Base-by-base conservation (phyloP, 2,888 invertebrate species). In the Smittia aterrima region DNA sequence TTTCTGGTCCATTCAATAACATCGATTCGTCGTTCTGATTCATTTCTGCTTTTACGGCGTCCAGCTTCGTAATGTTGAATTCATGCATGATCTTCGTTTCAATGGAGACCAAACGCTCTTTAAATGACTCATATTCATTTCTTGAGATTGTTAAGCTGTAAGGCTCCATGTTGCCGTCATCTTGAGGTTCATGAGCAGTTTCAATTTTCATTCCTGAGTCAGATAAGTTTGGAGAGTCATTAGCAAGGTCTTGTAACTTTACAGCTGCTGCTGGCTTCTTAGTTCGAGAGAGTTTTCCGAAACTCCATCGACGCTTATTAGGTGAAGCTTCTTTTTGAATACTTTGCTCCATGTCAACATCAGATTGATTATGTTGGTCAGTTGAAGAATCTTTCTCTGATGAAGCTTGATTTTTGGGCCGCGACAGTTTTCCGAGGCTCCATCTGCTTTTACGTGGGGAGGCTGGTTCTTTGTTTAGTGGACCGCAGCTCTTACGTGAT, bases 121-220 rank as follows among this genome's bases (percentile, higher is more conserved):
- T 91, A 66, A 92, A 91, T 77, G 89, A 90, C 80, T 92, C 90
- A 78, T 91, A 92, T 81, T 92, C 91, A 75, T 86, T 87, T 82
- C 91, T 91, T 1, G 90, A 87, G 78, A 91, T 89, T 77, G 87
- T 85, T 1, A 92, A 89, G 78, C 89, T 91, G 78, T 90, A 90
- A 78, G 85, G 81, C 79, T 85, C 82, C 16, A 25, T 27, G 64
- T 24, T 7, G 9, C 3, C 27, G 6, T 27, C 27, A 25, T 27
- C 64, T 4, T 6, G 11, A 27, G 16, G 7, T 6, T 18, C 22
- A 58, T 58, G 7, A 18, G n/a, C 4, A 1, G 22, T 1, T 20
- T 4, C 18, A n/a, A 18, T n/a, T 38, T 6, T n/a, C n/a, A n/a
- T n/a, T n/a, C n/a, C n/a, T n/a, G n/a, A n/a, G n/a, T n/a, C n/a